Percentiles rank a stretch among this genome's conserved stretches.
phyloP scores from a whole-genome alignment of 2,113 vertebrate species.

The Chamaea fasciata region DNA sequence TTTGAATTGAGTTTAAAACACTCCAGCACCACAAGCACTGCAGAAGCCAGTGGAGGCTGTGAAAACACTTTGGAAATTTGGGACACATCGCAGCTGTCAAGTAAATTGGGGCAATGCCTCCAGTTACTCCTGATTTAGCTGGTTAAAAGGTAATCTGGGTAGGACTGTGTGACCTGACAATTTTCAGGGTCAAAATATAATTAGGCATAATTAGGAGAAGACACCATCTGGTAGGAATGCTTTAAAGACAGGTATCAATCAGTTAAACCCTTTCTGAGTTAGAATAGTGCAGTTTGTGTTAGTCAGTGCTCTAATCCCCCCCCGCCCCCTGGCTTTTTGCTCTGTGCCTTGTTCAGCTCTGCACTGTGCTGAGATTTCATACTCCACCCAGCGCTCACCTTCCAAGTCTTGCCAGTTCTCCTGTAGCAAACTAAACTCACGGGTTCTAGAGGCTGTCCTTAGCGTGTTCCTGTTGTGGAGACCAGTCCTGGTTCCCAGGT shows the following conservation, averaged over 20 bases:
- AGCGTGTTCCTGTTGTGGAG: background rate
- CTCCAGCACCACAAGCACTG: background rate
- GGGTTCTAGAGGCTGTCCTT: background rate
- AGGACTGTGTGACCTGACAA: background rate
- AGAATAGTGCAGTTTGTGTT: background rate
- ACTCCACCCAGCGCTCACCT: background rate
- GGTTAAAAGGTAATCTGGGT: background rate
- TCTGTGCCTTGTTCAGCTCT: background rate
- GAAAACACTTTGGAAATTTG: background rate
- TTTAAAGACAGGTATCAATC: background rate
- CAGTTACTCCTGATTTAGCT: background rate
- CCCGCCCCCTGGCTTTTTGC: background rate
- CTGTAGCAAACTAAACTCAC: background rate
- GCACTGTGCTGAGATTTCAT: background rate
- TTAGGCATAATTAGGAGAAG: background rate
- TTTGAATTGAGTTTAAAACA: background rate
- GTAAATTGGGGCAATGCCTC: background rate
- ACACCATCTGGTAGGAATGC: background rate
- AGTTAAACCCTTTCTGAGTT: background rate
- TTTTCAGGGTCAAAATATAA: background rate
- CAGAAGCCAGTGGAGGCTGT: background rate
- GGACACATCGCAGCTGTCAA: background rate
- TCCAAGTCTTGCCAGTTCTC: background rate
- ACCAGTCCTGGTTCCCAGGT: background rate
- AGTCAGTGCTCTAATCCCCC: background rate